Evolutionary conservation across 23 tunicate genomes (phyloP), one percentile per base, ranked within the genome.

Genomic region (Trididemnum nubilum): DNA sequence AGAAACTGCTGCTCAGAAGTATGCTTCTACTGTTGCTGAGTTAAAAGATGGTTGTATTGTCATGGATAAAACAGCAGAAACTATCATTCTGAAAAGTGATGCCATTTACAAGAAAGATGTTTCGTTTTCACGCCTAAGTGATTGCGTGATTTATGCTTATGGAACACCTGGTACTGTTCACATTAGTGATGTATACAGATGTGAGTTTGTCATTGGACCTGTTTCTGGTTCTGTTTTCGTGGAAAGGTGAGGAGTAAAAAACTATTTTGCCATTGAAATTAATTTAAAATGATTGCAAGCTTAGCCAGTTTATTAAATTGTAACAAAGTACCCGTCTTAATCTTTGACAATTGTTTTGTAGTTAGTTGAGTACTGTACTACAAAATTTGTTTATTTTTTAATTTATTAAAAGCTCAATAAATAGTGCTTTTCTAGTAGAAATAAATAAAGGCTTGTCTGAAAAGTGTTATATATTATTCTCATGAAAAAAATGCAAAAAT

Each of bases 171-270:
- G 93, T 2, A 93, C 98, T 31, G 93, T 93, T 15, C 90, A 93
- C 39, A 65, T 93, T 33, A 73, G 79, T 60, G 77, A 93, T 58
- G 80, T 81, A 9, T n/a, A 75, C 12, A 32, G 58, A 1, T 87
- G 89, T 57, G 37, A 26, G 0, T 39, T 93, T 50, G 77, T 74
- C 39, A 83, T 86, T 38, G 98, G 98, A 2, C 98, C 98, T 27
- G 98, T 93, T 1, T 93, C 98, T 1, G 98, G 98, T 1, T 93
- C 98, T 36, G 91, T 87, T 23, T 87, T 87, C 81, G 91, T 87
- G 27, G 91, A 87, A 40, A 38, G 91, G 91, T 87, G 27, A 33
- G 89, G 12, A 7, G 15, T 7, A 44, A 7, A 9, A 44, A 44
- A 44, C 54, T 44, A n/a, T n/a, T n/a, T n/a, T n/a, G n/a, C n/a